Conservation (phyloP, 2,113 vertebrate species). For the Ictalurus punctatus region DNA sequence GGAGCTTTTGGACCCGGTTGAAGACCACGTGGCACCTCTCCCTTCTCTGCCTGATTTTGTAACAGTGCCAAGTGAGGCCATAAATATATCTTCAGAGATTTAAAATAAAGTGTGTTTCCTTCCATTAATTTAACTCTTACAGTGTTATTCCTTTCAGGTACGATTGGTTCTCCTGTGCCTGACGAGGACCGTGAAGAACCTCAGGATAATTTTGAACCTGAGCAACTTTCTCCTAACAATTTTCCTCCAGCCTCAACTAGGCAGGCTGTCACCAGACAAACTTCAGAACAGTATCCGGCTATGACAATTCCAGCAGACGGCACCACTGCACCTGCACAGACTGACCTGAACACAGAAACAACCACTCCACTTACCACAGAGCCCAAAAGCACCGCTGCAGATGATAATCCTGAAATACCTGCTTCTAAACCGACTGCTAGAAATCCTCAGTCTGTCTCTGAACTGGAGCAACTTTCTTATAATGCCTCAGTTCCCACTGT, state of each 20-base stretch:
- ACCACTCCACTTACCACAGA: background rate
- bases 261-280: background rate
- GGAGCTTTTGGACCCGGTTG: constrained; percentile 26
- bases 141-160: background rate
- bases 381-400: too few species aligned
- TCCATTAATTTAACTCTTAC: background rate
- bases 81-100: constrained; percentile 14
- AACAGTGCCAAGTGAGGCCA: background rate
- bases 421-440: background rate
- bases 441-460: background rate
- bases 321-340: background rate
- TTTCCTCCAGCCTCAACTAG: background rate
- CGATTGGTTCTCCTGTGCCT: background rate
- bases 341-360: background rate
- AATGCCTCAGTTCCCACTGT: background rate
- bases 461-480: background rate
- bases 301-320: background rate
- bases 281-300: background rate
- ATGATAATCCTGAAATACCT: background rate
- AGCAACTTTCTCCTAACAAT: background rate
- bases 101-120: background rate
- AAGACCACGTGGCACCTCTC: too few species aligned
- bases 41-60: background rate
- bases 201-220: background rate
- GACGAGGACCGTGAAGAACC: background rate